These are phyloP conservation scores for Epizoanthus fatuus DNA, from an alignment of 92 coral and sea anemone genomes.

Conservation along the genomic window DNA sequence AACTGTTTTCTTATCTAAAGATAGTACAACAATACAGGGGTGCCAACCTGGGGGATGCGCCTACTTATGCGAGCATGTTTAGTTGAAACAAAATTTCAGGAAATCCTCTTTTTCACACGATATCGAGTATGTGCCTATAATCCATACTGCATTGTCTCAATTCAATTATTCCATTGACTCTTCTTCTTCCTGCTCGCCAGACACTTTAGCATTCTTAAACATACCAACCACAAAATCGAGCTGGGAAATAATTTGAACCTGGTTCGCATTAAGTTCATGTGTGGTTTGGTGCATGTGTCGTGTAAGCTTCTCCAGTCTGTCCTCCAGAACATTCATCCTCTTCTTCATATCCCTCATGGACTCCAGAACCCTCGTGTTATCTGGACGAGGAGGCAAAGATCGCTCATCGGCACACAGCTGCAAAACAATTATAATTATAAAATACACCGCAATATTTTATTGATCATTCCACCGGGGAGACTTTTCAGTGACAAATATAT, in stretches of 20 bases:
- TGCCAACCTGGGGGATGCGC: too few relatives aligned
- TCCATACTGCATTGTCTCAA: too few relatives aligned
- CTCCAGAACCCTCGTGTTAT: neutral
- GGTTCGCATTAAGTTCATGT: neutral
- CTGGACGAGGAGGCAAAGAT: neutral
- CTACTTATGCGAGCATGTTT: too few relatives aligned
- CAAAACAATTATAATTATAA: neutral
- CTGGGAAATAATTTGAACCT: constrained; percentile 6
- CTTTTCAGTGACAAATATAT: neutral
- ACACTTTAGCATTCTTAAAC: neutral
- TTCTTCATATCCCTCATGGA: neutral
- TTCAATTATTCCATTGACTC: neutral
- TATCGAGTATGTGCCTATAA: neutral
- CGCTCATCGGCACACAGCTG: neutral
- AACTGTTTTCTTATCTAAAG: too few relatives aligned
- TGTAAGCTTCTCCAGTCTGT: neutral
- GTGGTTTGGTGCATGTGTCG: neutral
- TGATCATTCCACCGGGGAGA: neutral
- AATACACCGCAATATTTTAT: neutral
- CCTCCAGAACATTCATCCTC: neutral
- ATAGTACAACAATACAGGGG: too few relatives aligned
- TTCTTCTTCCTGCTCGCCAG: neutral
- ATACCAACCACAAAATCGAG: neutral
- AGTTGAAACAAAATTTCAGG: too few relatives aligned
- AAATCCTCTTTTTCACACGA: too few relatives aligned